Conservation (phyloP, 2,797 vertebrate genomes). For the Eulemur mongoz region DNA sequence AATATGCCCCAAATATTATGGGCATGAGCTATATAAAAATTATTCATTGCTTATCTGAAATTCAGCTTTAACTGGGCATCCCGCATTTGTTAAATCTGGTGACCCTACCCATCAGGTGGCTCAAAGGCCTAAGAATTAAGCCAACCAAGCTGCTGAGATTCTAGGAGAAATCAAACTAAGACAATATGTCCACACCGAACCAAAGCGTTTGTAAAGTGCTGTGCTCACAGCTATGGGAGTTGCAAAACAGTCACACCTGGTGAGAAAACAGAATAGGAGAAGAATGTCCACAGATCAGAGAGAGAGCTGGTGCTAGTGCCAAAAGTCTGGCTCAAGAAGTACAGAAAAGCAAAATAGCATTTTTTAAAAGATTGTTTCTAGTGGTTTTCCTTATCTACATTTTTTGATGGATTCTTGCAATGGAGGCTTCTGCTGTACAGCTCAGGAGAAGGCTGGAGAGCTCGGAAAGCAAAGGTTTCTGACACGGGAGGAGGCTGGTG, state of each 20-base stretch:
- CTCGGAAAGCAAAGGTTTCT: not conserved
- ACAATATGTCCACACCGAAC: not conserved
- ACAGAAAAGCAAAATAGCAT: not conserved
- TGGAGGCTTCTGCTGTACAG: not conserved
- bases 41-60: slow-evolving; percentile 4
- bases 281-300: not conserved
- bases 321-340: not conserved
- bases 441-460: not conserved
- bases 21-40: not conserved
- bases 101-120: not conserved
- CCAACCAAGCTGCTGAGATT: not conserved
- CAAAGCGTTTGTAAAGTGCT: not conserved
- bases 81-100: not conserved
- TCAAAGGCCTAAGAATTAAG: not conserved
- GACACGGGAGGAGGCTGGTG: not conserved
- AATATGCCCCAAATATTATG: not conserved
- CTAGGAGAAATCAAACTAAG: slow-evolving; percentile 31
- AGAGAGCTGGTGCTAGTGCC: not conserved
- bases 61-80: not conserved
- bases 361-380: not conserved
- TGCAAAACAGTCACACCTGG: not conserved
- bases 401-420: not conserved
- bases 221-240: not conserved
- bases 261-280: not conserved
- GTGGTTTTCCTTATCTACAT: not conserved